Conservation (phyloP, 2,797 vertebrate species). For the Microhierax caerulescens region DNA sequence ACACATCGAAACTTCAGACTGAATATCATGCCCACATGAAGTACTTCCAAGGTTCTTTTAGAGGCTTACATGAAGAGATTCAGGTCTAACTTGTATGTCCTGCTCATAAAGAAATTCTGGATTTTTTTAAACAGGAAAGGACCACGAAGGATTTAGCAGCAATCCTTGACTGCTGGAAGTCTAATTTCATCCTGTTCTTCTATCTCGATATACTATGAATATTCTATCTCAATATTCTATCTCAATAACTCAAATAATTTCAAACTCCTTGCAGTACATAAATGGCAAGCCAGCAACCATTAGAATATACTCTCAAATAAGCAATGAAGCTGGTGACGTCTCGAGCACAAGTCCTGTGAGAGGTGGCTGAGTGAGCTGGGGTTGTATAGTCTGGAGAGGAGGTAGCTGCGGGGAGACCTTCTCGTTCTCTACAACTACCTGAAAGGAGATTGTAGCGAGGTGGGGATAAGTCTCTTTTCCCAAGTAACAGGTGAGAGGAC, state of each 20-base stretch:
- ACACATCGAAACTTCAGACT: neutral
- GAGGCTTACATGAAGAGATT: neutral
- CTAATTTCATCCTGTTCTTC: neutral
- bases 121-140: neutral
- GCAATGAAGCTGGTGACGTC: neutral
- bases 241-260: neutral
- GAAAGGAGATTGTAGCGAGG: too few species aligned
- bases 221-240: too few species aligned
- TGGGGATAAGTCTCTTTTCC: too few species aligned
- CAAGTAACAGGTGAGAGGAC: too few species aligned
- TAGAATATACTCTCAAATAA: neutral
- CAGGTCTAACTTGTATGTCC: neutral
- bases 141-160: neutral
- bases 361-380: neutral
- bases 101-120: neutral
- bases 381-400: neutral
- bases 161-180: neutral
- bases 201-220: too few species aligned
- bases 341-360: too few species aligned
- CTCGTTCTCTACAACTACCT: too few species aligned
- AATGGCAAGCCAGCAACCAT: neutral
- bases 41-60: neutral
- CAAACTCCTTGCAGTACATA: neutral
- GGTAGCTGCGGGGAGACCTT: neutral
- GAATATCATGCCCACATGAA: neutral